These are phyloP conservation scores for Polyergus mexicanus DNA, from an alignment of 1,140 invertebrate species.

Conservation along the genomic window DNA sequence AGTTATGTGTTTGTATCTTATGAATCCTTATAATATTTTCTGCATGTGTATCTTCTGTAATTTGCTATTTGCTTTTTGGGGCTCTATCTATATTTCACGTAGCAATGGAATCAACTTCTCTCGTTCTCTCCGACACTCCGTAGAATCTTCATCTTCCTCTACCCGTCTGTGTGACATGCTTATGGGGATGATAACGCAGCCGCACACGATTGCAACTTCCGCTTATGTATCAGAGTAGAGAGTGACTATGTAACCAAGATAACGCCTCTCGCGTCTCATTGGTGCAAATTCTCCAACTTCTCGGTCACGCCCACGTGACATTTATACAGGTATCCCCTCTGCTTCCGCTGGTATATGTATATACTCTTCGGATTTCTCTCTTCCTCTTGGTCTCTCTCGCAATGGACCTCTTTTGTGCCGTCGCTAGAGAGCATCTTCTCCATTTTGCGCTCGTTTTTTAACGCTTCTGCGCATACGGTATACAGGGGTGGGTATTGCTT, in stretches of 20 bases:
- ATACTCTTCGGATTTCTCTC: not conserved
- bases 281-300: conserved; percentile 43
- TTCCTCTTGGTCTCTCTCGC: not conserved
- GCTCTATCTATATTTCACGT: not conserved
- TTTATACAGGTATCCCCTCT: conserved; percentile 60
- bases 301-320: conserved; percentile 58
- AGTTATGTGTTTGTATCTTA: not conserved
- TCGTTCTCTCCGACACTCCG: not conserved
- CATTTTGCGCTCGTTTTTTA: conserved; percentile 35
- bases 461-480: conserved; percentile 8
- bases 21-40: not conserved
- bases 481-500: too few relatives aligned
- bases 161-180: conserved; percentile 41
- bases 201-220: conserved; percentile 52
- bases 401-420: not conserved
- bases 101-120: not conserved
- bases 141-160: not conserved
- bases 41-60: not conserved
- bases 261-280: conserved; percentile 67
- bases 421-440: conserved; percentile 15
- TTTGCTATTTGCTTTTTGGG: not conserved
- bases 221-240: conserved; percentile 25
- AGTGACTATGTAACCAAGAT: conserved; percentile 59
- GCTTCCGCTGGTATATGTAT: not conserved
- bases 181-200: conserved; percentile 53